Evolutionary conservation across 1,140 invertebrate species (phyloP).

Genomic region (Hesperophylax magnus): DNA sequence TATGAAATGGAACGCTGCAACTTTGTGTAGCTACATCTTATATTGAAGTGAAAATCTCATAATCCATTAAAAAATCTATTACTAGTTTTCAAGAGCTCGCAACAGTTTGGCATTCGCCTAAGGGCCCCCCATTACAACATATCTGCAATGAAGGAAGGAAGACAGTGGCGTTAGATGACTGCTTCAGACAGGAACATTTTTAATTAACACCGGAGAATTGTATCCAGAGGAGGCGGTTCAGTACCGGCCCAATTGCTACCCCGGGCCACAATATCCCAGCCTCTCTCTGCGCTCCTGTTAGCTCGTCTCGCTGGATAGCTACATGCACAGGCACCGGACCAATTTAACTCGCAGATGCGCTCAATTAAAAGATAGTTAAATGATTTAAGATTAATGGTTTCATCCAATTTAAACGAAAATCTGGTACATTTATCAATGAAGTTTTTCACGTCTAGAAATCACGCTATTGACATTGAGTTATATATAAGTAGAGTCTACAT

Average conservation of each 20-base stretch:
- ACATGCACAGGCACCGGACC: background rate
- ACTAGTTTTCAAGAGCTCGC: background rate
- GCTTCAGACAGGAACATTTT: constrained; percentile 26
- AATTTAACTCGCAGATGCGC: too few relatives aligned
- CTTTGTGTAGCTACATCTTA: too few relatives aligned
- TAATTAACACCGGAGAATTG: constrained; percentile 5
- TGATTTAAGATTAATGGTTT: too few relatives aligned
- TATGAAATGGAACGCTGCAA: too few relatives aligned
- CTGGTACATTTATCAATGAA: too few relatives aligned
- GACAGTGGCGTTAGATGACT: background rate
- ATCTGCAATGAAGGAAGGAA: background rate
- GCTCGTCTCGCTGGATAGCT: background rate
- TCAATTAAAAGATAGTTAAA: too few relatives aligned
- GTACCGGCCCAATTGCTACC: background rate
- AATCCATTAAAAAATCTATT: background rate
- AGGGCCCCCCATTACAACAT: background rate
- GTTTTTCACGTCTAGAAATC: too few relatives aligned
- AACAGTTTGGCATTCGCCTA: background rate
- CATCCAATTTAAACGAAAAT: too few relatives aligned
- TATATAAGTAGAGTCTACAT: too few relatives aligned
- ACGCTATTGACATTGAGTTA: too few relatives aligned
- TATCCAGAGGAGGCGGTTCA: too few relatives aligned
- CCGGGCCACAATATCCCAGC: background rate
- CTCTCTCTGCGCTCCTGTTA: background rate
- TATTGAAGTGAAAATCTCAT: too few relatives aligned